Evolutionary conservation across 1,140 invertebrate genomes (phyloP), one percentile per base, ranked within the genome.

Genomic region (Pinna nobilis): DNA sequence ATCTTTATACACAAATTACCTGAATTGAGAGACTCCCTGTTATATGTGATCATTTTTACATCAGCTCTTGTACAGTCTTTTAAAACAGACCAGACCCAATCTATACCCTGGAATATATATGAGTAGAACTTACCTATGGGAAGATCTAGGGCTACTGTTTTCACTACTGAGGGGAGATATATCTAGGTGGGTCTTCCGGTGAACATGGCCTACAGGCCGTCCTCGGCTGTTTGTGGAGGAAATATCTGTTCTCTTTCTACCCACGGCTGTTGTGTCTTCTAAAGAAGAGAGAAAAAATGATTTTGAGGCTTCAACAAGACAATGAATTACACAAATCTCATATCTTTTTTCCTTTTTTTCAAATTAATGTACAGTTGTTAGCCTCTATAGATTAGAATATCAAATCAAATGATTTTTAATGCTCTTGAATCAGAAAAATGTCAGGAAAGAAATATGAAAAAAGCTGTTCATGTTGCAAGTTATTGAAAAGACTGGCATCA

Each of bases 131-230:
- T 80, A 86, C 84, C 71, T 86, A 59, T 77, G 79, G 15, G 82
- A 80, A 28, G 82, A 83, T 49, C 79, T 76, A 13, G 85, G 85
- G 79, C 85, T 85, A 70, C 85, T 82, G 59, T 81, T 84, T 64
- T 76, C 79, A 70, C 83, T 86, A 60, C 82, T 84, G 35, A 77
- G 64, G 3, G 84, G 84, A 9, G 84, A 86, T 1, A 61, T 32
- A 41, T 61, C 77, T 75, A 79, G 60, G 44, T 76, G 75, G 25
- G 47, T 60, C 28, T 66, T 69, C 35, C 66, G 73, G 51, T 69
- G 69, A 15, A 30, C 28, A 25, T 15, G 41, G 15, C 51, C 65
- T 23, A 33, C 55, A 1, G 70, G 59, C 60, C 70, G 59, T 23
- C 66, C 75, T 59, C 73, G 69, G 39, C 50, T 76, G 44, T 72